phyloP scores from a whole-genome alignment of 2,888 invertebrate species.

The Clusia tigrina region DNA sequence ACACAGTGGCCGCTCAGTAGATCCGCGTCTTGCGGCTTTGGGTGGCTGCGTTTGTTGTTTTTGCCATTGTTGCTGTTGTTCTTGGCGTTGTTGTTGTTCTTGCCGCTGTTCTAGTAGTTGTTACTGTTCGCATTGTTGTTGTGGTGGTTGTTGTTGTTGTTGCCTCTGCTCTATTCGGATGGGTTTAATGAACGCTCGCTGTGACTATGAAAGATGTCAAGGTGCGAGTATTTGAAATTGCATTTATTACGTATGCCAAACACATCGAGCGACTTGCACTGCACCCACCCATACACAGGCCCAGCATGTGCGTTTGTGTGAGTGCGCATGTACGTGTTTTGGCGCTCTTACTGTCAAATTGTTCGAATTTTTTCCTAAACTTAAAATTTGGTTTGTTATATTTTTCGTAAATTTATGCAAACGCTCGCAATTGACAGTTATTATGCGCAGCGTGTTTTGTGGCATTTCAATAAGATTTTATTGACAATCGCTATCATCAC shows the following conservation, averaged over 20 bases:
- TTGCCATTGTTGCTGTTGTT: neutral
- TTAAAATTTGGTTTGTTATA: too few relatives aligned
- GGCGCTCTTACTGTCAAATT: too few relatives aligned
- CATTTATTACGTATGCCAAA: slow-evolving; percentile 42
- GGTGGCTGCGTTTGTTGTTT: neutral
- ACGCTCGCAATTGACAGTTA: too few relatives aligned
- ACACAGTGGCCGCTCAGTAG: neutral
- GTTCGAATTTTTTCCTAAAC: too few relatives aligned
- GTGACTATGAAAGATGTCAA: slow-evolving; percentile 57
- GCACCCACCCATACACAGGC: slow-evolving; percentile 39
- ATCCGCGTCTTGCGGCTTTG: slow-evolving; percentile 32
- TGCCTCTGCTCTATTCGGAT: slow-evolving; percentile 29
- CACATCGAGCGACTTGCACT: slow-evolving; percentile 36
- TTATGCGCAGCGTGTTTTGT: too few relatives aligned
- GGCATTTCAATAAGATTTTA: too few relatives aligned
- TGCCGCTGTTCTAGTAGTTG: slow-evolving; percentile 5
- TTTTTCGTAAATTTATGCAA: too few relatives aligned
- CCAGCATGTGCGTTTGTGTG: neutral
- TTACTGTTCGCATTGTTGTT: neutral
- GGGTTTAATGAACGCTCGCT: slow-evolving; percentile 54
- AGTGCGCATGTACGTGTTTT: neutral
- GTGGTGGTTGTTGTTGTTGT: slow-evolving; percentile 1
- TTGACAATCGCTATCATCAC: too few relatives aligned
- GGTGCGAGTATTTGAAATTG: slow-evolving; percentile 47
- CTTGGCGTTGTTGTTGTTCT: neutral